These are phyloP conservation scores for Berghia stephanieae DNA, from an alignment of 1,140 invertebrate species.

Conservation along the genomic window DNA sequence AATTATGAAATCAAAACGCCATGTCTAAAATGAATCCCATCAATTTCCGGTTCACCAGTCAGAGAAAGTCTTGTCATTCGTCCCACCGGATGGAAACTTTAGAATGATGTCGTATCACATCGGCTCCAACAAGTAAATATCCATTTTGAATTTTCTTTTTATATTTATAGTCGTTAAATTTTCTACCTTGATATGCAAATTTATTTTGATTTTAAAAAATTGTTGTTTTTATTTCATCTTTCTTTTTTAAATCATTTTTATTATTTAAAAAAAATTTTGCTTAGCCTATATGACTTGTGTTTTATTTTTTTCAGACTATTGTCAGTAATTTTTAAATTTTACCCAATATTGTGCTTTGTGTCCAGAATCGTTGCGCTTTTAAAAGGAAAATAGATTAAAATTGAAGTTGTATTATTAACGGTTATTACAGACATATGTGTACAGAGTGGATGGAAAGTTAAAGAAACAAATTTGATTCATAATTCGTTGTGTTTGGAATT, in stretches of 20 bases:
- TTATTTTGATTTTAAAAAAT: conserved; percentile 49
- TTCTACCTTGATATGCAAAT: neutral
- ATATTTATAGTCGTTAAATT: neutral
- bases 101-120: conserved; percentile 98
- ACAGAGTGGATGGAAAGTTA: too few species aligned
- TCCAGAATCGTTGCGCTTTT: too few species aligned
- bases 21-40: neutral
- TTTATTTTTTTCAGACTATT: neutral
- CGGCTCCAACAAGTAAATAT: conserved; percentile 80
- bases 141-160: neutral
- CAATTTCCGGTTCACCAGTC: conserved; percentile 78
- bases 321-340: too few species aligned
- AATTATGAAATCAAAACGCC: too few species aligned
- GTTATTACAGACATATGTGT: too few species aligned
- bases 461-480: too few species aligned
- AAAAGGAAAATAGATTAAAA: too few species aligned
- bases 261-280: neutral
- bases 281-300: neutral
- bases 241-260: neutral
- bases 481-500: too few species aligned
- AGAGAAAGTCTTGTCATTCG: conserved; percentile 94
- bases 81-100: conserved; percentile 99
- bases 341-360: too few species aligned
- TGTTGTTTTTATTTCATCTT: neutral
- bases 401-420: too few species aligned